These are phyloP conservation scores for Sebastes hopkinsi DNA, from an alignment of 2,797 vertebrate species.

Conservation along the genomic window DNA sequence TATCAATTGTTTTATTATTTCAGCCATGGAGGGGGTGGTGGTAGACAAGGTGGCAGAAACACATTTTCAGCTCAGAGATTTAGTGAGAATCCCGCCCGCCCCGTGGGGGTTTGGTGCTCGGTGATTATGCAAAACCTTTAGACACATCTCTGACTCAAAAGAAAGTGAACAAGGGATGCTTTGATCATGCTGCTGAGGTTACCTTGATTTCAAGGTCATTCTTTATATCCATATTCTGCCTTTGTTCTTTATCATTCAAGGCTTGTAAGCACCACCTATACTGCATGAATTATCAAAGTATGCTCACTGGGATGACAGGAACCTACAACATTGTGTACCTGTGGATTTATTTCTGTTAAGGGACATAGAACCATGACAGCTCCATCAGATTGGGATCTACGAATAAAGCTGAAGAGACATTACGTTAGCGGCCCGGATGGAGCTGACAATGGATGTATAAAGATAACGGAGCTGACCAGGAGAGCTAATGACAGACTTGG, in stretches of 20 bases:
- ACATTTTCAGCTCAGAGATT: slow-evolving; percentile 42
- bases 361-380: neutral
- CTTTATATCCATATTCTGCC: slow-evolving; percentile 17
- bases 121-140: slow-evolving; percentile 67
- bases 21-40: slow-evolving; percentile 24
- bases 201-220: slow-evolving; percentile 59
- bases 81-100: slow-evolving; percentile 34
- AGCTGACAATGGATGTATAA: neutral
- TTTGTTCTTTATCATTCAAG: slow-evolving; percentile 38
- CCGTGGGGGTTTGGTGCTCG: slow-evolving; percentile 4
- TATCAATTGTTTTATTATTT: slow-evolving; percentile 79
- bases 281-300: slow-evolving; percentile 12
- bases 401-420: neutral
- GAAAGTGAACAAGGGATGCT: slow-evolving; percentile 40
- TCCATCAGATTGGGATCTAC: neutral
- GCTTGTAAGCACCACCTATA: slow-evolving; percentile 7
- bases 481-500: no score
- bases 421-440: neutral
- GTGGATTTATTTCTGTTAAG: neutral
- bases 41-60: slow-evolving; percentile 35
- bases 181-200: slow-evolving; percentile 49
- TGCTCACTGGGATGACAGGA: neutral
- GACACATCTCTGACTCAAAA: slow-evolving; percentile 35
- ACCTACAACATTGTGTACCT: neutral
- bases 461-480: no score